These are phyloP conservation scores for Muschampia plurimacula DNA, from an alignment of 2,888 invertebrate species.

Conservation along the genomic window DNA sequence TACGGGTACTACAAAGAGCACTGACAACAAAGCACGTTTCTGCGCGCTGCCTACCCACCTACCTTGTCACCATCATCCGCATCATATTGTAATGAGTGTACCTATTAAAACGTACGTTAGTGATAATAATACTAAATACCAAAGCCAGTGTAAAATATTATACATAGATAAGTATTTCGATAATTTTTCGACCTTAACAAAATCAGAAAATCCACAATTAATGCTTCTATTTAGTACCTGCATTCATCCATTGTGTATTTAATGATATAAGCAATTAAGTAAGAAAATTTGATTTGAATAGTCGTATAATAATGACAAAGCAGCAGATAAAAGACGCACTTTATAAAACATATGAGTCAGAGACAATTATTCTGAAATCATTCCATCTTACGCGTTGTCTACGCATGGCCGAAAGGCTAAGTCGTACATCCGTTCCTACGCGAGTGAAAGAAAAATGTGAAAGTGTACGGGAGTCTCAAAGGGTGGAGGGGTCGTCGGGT, in stretches of 20 bases:
- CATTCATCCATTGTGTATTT: too few relatives aligned
- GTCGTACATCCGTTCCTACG: slow-evolving; percentile 42
- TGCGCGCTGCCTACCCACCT: slow-evolving; percentile 2
- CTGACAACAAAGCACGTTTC: slow-evolving; percentile 30
- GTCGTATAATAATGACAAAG: background rate
- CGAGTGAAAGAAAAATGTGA: slow-evolving; percentile 78
- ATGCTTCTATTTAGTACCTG: too few relatives aligned
- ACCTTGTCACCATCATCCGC: slow-evolving; percentile 6
- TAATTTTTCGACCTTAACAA: too few relatives aligned
- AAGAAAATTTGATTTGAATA: background rate
- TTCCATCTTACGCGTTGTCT: slow-evolving; percentile 1
- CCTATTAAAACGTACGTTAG: background rate
- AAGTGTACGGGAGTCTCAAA: slow-evolving; percentile 67
- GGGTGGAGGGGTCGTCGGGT: slow-evolving; percentile 56
- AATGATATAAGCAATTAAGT: background rate
- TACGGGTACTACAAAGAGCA: slow-evolving; percentile 24
- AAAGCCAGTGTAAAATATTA: background rate
- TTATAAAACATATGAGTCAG: background rate
- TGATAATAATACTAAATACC: background rate
- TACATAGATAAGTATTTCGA: too few relatives aligned
- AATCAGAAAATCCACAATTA: too few relatives aligned
- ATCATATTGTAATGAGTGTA: background rate
- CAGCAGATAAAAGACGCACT: background rate
- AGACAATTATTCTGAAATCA: background rate
- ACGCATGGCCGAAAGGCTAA: slow-evolving; percentile 11